Percentiles rank a stretch among this genome's conserved stretches.
Conservation (phyloP, 2,797 vertebrate species). For the Leontocebus nigricollis region DNA sequence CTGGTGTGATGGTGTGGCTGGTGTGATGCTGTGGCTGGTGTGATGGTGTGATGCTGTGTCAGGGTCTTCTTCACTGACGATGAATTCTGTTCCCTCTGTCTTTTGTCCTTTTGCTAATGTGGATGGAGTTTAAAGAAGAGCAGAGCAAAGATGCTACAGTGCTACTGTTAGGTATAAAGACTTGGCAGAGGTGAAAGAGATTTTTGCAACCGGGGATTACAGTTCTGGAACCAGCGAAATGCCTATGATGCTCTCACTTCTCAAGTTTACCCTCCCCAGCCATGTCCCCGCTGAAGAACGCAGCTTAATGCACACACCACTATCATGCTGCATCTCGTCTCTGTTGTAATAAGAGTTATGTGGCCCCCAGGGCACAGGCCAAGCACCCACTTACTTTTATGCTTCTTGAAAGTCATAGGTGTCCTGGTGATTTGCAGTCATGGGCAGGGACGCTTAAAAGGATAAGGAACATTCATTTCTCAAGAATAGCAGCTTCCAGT, state of each 20-base stretch:
- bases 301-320: background rate
- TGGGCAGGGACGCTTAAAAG: slow-evolving; percentile 23
- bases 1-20: too few species aligned
- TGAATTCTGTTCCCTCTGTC: background rate
- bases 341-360: background rate
- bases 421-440: slow-evolving; percentile 30
- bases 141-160: background rate
- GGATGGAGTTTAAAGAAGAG: background rate
- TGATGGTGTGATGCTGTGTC: background rate
- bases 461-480: slow-evolving; percentile 33
- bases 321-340: background rate
- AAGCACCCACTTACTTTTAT: slow-evolving; percentile 11
- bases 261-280: background rate
- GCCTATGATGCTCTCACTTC: background rate
- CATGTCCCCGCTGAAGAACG: background rate
- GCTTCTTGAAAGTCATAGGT: slow-evolving; percentile 12
- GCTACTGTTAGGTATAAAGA: background rate
- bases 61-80: background rate
- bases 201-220: background rate
- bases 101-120: background rate
- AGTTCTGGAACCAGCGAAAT: background rate
- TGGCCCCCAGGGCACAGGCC: background rate
- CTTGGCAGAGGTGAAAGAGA: background rate
- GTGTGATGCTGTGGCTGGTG: too few species aligned
- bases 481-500: background rate